Percentiles rank a stretch among this genome's conserved stretches.
These are phyloP conservation scores for Hypocryptadius cinnamomeus DNA, from an alignment of 2,113 vertebrate species.

Conservation along the genomic window DNA sequence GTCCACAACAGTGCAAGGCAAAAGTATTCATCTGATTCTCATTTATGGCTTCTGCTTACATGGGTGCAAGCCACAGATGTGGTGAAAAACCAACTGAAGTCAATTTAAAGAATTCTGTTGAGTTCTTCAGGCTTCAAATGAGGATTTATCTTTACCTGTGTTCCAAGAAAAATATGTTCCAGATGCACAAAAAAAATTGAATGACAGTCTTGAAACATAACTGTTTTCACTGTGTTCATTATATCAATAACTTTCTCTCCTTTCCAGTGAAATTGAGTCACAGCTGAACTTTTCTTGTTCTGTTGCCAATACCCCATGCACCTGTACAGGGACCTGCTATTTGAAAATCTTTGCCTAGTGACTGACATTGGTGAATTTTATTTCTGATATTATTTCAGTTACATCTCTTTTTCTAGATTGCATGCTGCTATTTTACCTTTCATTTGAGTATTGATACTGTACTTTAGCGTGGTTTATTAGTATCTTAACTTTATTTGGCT, in stretches of 20 bases:
- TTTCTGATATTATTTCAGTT: neutral
- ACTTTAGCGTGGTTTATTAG: neutral
- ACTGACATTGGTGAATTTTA: neutral
- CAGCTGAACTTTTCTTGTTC: neutral
- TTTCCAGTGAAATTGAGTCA: constrained; percentile 10
- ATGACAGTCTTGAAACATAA: constrained; percentile 38
- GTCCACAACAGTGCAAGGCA: neutral
- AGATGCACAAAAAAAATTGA: neutral
- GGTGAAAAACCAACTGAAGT: neutral
- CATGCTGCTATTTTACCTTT: neutral
- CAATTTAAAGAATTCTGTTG: neutral
- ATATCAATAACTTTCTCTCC: constrained; percentile 18
- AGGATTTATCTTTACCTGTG: neutral
- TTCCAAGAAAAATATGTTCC: constrained; percentile 39
- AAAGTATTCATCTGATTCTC: neutral
- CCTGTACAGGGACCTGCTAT: constrained; percentile 30
- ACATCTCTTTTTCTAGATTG: neutral
- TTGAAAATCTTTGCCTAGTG: constrained; percentile 1
- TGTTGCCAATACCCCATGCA: constrained; percentile 8
- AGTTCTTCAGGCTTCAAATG: neutral
- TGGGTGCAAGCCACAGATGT: neutral
- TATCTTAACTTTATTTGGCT: neutral
- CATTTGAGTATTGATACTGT: neutral
- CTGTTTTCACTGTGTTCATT: constrained; percentile 25
- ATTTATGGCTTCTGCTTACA: neutral